A percentile compares a stretch with the other conserved stretches of the same genome.
These are phyloP conservation scores for Podiceps cristatus DNA, from an alignment of 2,113 vertebrate species.

Conservation along the genomic window DNA sequence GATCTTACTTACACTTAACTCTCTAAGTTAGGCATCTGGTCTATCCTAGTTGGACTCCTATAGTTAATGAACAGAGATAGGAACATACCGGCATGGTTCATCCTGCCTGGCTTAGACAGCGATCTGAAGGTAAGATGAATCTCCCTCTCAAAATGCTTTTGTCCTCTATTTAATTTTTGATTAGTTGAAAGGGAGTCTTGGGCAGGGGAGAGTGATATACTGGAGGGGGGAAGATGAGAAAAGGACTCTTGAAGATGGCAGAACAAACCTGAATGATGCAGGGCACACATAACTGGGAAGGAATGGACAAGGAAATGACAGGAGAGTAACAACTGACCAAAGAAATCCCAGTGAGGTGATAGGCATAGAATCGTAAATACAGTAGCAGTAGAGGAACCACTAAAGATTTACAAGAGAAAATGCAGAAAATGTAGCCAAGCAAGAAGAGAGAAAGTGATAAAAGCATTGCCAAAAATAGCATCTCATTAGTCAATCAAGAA, in stretches of 20 bases:
- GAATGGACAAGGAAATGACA: neutral
- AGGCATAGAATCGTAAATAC: neutral
- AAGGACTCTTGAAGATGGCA: neutral
- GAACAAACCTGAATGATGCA: neutral
- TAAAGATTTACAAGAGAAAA: neutral
- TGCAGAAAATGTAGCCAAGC: neutral
- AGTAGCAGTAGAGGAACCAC: neutral
- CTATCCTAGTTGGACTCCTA: neutral
- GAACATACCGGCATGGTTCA: neutral
- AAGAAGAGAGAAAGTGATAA: neutral
- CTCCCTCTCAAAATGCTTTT: neutral
- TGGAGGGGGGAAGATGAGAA: neutral
- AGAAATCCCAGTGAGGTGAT: neutral
- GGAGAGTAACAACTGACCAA: neutral
- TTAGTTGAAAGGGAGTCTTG: neutral
- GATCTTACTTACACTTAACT: neutral
- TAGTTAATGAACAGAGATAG: neutral
- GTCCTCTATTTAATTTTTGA: neutral
- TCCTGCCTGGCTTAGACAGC: neutral
- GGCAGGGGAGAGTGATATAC: neutral
- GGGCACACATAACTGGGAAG: neutral
- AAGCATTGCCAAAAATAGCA: constrained; percentile 35
- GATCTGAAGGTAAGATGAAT: neutral
- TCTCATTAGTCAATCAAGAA: constrained; percentile 47
- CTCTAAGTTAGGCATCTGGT: neutral